A percentile compares a stretch with the other conserved stretches of the same genome.
These are phyloP conservation scores for Berghia stephanieae DNA, from an alignment of 1,140 invertebrate species.

Conservation along the genomic window DNA sequence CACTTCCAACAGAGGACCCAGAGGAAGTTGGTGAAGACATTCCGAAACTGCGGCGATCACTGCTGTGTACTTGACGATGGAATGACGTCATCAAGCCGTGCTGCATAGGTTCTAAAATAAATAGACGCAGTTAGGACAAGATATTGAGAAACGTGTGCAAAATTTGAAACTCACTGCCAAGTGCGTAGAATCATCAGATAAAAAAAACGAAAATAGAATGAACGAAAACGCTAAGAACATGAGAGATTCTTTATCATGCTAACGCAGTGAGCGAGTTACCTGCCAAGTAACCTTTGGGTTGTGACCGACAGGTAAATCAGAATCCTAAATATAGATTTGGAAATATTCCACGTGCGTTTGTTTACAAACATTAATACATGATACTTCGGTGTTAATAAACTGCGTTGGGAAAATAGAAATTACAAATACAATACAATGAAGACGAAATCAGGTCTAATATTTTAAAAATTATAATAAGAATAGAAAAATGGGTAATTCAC, in stretches of 20 bases:
- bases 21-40: conserved; percentile 33
- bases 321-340: conserved; percentile 19
- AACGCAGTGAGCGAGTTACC: neutral
- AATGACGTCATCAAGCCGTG: conserved; percentile 37
- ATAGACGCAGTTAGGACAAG: neutral
- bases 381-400: neutral
- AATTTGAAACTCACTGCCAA: neutral
- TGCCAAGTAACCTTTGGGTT: neutral
- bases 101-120: conserved; percentile 18
- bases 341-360: conserved; percentile 24
- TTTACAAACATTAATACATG: conserved; percentile 28
- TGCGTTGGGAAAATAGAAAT: neutral
- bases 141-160: conserved; percentile 4
- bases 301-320: neutral
- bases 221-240: neutral
- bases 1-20: neutral
- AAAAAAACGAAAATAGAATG: neutral
- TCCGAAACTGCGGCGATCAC: conserved; percentile 38
- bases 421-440: neutral
- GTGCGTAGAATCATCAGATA: neutral
- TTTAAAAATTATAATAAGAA: neutral
- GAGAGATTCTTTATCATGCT: neutral
- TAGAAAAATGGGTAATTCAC: neutral
- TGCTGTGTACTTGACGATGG: conserved; percentile 34
- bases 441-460: neutral